Conservation (phyloP, 2,113 vertebrate genomes). For the Lampris incognitus region DNA sequence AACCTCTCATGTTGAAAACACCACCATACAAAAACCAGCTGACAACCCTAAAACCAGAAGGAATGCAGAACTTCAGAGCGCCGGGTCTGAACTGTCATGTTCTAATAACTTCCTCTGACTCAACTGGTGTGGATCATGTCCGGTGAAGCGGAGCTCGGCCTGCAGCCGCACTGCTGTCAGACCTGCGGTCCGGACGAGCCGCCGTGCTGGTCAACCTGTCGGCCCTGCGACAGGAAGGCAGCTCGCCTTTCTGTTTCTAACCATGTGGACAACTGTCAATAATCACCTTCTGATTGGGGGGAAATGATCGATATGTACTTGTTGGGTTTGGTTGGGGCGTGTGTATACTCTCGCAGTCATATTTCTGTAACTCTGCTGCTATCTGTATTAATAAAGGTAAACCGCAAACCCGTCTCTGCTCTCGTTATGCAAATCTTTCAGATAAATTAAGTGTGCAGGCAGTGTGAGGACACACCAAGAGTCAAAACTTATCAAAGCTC, state of each 20-base stretch:
- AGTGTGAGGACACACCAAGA: no score
- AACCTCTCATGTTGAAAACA: not conserved
- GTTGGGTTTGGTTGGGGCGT: constrained; percentile 89
- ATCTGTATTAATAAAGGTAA: constrained; percentile 88
- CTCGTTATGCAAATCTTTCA: constrained; percentile 10
- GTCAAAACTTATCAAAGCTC: no score
- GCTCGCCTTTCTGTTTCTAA: constrained; percentile 87
- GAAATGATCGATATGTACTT: constrained; percentile 49
- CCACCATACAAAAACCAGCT: no score
- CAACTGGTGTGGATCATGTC: no score
- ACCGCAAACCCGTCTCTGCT: not conserved
- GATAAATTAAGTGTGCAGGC: no score
- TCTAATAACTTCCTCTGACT: no score
- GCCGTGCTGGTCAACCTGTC: constrained; percentile 66
- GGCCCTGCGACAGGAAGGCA: constrained; percentile 67
- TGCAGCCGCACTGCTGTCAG: no score
- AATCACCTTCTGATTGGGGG: constrained; percentile 76
- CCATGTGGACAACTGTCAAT: constrained; percentile 89
- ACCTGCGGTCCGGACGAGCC: constrained; percentile 1
- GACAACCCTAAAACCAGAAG: no score
- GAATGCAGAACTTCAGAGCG: no score
- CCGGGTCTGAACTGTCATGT: no score
- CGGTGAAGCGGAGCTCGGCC: no score
- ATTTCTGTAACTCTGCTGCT: constrained; percentile 94
- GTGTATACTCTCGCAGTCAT: constrained; percentile 90